Evolutionary conservation across 2,113 vertebrate genomes (phyloP), one percentile per base, ranked within the genome.

Genomic region (Callospermophilus lateralis): DNA sequence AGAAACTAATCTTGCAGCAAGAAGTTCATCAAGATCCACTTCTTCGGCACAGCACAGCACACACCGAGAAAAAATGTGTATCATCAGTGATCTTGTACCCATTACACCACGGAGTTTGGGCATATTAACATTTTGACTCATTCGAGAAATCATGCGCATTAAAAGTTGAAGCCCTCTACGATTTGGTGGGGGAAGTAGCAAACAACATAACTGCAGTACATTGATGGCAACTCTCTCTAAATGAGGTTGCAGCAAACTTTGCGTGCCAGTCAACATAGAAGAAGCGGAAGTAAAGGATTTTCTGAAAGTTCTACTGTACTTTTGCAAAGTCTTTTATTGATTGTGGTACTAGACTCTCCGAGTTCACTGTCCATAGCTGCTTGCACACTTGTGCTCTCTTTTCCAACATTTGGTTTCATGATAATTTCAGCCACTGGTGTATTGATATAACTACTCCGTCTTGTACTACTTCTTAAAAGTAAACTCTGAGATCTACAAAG

Each of bases 111-210:
- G 99, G 89, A 99, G 99, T 28, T 97, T 98, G 0, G 99, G 99
- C 99, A 99, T 99, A 92, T 99, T 99, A 3, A 99, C 99, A 0
- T 99, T 99, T 93, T 99, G 98, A 89, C 99, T 99, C 98, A 99
- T 99, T 84, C 99, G 99, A 0, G 99, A 99, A 95, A 99, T 99
- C 99, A 99, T 99, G 37, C 99, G 98, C 98, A 99, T 98, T 45
- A 99, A 98, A 70, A 99, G 99, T 97, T 99, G 99, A 48, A 99
- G 97, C 98, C 98, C 99, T 95, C 99, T 98, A 73, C 99, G 99
- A 11, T 98, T 99, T 1, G 98, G 68, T 0, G 99, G 99, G 0
- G 99, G 99, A 1, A 99, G 99, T 84, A 99, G 98, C 93, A 99
- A 97, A 0, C 99, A 99, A 96, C 99, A 99, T 5, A 99, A 98